These are phyloP conservation scores for Zaprionus lineosus DNA, from an alignment of 2,888 invertebrate species.

Conservation along the genomic window DNA sequence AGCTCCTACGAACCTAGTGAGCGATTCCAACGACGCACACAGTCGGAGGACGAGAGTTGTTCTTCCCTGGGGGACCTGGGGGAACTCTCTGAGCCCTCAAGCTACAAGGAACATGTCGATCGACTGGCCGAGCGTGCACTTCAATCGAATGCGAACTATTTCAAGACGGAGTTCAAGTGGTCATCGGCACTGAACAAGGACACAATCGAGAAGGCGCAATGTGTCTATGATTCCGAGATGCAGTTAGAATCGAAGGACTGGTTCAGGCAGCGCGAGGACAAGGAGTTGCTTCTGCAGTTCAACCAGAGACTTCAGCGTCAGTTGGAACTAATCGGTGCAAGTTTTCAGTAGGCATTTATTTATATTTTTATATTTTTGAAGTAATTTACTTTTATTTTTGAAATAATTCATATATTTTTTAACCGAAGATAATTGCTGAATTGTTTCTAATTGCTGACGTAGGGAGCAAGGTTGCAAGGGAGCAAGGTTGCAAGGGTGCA, in stretches of 20 bases:
- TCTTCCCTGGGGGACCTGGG: neutral
- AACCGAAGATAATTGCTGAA: too few species aligned
- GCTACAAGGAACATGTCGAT: conserved; percentile 29
- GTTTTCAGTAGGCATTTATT: conserved; percentile 27
- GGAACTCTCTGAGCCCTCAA: neutral
- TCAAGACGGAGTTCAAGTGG: too few species aligned
- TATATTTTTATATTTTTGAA: conserved; percentile 6
- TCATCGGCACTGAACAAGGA: too few species aligned
- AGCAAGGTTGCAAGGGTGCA: too few species aligned
- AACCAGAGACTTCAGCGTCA: conserved; percentile 30
- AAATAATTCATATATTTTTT: too few species aligned
- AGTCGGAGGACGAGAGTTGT: conserved; percentile 8
- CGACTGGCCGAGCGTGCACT: conserved; percentile 44
- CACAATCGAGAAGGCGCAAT: too few species aligned
- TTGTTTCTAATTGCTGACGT: too few species aligned
- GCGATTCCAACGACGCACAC: conserved; percentile 45
- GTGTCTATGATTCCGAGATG: conserved; percentile 34
- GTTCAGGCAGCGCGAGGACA: neutral
- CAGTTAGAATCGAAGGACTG: neutral
- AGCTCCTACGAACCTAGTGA: conserved; percentile 43
- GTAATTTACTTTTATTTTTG: too few species aligned
- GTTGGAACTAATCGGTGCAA: conserved; percentile 26
- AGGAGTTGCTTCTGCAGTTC: conserved; percentile 31
- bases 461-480: too few species aligned
- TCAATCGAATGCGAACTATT: conserved; percentile 11